Percentiles rank a stretch among this genome's conserved stretches.
phyloP scores from a whole-genome alignment of 2,113 vertebrate species.

The Ovibos moschatus region DNA sequence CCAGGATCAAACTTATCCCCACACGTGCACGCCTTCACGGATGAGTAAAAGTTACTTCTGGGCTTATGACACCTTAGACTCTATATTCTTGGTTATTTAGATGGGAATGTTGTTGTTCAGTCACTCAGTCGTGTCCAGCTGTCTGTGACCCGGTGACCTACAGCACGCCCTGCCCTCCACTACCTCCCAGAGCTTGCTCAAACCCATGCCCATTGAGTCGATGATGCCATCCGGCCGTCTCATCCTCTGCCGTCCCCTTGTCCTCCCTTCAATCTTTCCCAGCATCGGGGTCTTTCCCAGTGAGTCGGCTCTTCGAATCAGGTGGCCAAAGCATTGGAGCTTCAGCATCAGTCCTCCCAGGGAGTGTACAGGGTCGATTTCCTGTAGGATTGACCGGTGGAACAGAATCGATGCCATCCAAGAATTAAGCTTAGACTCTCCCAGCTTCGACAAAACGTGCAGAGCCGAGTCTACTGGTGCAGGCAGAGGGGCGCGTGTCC shows the following conservation, averaged over 20 bases:
- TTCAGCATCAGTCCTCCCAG: not conserved
- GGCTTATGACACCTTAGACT: not conserved
- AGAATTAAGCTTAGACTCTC: not conserved
- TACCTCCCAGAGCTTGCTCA: not conserved
- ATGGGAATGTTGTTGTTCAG: not conserved
- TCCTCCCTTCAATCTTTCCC: not conserved
- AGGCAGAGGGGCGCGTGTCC: rapidly evolving
- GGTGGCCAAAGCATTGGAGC: not conserved
- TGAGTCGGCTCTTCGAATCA: not conserved
- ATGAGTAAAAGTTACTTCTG: not conserved
- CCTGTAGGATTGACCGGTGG: not conserved
- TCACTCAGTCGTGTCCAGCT: not conserved
- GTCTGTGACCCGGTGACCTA: rapidly evolving
- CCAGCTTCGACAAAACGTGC: not conserved
- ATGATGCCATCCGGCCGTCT: not conserved
- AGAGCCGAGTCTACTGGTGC: not conserved
- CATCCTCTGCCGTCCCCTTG: not conserved
- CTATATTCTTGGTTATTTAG: not conserved
- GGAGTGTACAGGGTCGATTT: not conserved
- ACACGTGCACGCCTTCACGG: not conserved
- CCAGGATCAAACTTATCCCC: not conserved
- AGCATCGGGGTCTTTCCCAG: not conserved
- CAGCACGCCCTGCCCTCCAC: not conserved
- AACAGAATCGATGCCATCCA: not conserved
- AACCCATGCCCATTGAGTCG: not conserved